phyloP scores from a whole-genome alignment of 2,113 vertebrate genomes.

The Eurypyga helias region DNA sequence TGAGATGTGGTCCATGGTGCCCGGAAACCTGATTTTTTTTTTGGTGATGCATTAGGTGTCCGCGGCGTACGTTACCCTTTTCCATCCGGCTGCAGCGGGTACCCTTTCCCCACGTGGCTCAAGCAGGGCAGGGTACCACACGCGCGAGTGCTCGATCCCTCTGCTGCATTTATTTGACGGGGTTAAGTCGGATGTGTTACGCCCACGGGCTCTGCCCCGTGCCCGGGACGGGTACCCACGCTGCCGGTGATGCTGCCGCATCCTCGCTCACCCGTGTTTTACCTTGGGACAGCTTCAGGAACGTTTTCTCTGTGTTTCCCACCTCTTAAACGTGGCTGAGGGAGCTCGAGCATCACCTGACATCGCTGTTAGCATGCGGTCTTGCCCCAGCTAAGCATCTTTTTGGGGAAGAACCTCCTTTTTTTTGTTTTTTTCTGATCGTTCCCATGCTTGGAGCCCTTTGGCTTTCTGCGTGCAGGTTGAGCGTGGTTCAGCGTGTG shows the following conservation, averaged over 20 bases:
- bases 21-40: neutral
- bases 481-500: neutral
- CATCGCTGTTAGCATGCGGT: neutral
- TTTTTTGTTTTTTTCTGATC: neutral
- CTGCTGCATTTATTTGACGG: neutral
- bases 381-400: neutral
- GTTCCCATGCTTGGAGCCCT: neutral
- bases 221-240: fast-evolving
- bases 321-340: neutral
- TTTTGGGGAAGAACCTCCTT: neutral
- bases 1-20: fast-evolving
- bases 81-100: neutral
- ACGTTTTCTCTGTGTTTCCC: fast-evolving
- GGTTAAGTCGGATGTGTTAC: too few species aligned
- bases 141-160: fast-evolving
- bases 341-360: neutral
- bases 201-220: neutral
- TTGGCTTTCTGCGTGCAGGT: neutral
- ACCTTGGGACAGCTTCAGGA: neutral
- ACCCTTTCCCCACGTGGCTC: neutral
- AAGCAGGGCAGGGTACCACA: neutral
- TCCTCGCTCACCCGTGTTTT: fast-evolving
- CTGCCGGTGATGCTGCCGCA: neutral
- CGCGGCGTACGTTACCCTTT: fast-evolving
- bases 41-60: neutral